Conservation (phyloP, 92 coral and sea anemone species). For the Palythoa heliodiscus region DNA sequence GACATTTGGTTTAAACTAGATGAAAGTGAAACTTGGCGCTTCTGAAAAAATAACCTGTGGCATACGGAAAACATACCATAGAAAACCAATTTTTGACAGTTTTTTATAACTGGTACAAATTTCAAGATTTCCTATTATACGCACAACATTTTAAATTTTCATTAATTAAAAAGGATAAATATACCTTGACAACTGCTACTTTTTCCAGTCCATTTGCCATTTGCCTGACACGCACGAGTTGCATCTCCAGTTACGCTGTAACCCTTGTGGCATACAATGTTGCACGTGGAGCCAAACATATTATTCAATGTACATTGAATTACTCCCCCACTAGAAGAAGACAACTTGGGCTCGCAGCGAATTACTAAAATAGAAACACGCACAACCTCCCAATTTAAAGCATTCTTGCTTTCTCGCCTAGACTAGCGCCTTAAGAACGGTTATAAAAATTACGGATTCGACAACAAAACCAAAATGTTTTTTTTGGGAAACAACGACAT, state of each 20-base stretch:
- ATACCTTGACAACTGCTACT: slow-evolving; percentile 52
- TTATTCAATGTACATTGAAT: slow-evolving; percentile 50
- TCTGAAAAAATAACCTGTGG: no score
- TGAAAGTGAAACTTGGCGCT: no score
- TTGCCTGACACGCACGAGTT: slow-evolving; percentile 54
- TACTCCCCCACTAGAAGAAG: slow-evolving; percentile 61
- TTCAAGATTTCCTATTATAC: neutral
- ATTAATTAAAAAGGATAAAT: neutral
- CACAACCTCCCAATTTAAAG: no score
- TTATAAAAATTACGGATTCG: no score
- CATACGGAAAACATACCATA: no score
- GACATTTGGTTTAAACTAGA: no score
- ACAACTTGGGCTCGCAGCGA: slow-evolving; percentile 55
- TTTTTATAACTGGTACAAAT: neutral
- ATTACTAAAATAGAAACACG: slow-evolving; percentile 36
- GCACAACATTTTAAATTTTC: neutral
- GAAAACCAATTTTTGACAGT: no score
- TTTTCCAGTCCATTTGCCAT: slow-evolving; percentile 68
- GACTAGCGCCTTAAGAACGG: no score
- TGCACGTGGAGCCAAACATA: slow-evolving; percentile 64
- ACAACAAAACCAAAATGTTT: no score
- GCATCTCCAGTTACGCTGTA: slow-evolving; percentile 43
- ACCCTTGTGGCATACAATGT: slow-evolving; percentile 51
- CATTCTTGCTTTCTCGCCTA: no score
- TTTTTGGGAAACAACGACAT: no score